Conservation (phyloP, 1,140 invertebrate genomes). For the Lethrus apterus region DNA sequence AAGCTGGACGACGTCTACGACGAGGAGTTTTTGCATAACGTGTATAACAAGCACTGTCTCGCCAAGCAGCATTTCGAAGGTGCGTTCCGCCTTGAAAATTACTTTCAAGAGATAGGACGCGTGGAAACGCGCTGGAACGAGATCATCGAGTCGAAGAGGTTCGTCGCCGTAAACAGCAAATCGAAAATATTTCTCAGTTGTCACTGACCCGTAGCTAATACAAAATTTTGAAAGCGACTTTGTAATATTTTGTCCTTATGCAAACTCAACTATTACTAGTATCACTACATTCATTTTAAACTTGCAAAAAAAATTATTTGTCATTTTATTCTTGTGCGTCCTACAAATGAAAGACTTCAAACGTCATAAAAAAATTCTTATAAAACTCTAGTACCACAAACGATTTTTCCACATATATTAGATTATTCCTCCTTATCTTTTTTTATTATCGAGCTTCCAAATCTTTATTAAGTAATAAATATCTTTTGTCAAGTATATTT, state of each 20-base stretch:
- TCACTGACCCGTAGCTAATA: constrained; percentile 19
- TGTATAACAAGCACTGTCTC: constrained; percentile 35
- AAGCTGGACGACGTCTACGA: constrained; percentile 48
- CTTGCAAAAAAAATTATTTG: too few species aligned
- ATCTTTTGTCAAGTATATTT: too few species aligned
- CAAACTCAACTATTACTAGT: too few species aligned
- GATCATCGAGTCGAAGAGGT: constrained; percentile 19
- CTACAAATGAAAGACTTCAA: too few species aligned
- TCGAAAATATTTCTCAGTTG: constrained; percentile 19
- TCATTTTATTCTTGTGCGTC: too few species aligned
- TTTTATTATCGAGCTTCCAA: too few species aligned
- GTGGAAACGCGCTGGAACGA: constrained; percentile 19
- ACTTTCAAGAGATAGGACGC: constrained; percentile 22
- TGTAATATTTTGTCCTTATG: neutral
- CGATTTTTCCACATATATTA: too few species aligned
- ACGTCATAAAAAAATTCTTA: too few species aligned
- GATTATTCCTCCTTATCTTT: too few species aligned
- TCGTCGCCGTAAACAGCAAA: constrained; percentile 26
- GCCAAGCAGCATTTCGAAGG: constrained; percentile 31
- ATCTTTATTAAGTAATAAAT: too few species aligned
- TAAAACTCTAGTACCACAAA: too few species aligned
- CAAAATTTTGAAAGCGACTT: neutral
- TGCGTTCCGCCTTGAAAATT: constrained; percentile 16
- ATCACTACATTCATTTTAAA: too few species aligned
- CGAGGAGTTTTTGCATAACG: constrained; percentile 40